Evolutionary conservation across 2,797 vertebrate species (phyloP).

Genomic region (Coregonus suidteri): DNA sequence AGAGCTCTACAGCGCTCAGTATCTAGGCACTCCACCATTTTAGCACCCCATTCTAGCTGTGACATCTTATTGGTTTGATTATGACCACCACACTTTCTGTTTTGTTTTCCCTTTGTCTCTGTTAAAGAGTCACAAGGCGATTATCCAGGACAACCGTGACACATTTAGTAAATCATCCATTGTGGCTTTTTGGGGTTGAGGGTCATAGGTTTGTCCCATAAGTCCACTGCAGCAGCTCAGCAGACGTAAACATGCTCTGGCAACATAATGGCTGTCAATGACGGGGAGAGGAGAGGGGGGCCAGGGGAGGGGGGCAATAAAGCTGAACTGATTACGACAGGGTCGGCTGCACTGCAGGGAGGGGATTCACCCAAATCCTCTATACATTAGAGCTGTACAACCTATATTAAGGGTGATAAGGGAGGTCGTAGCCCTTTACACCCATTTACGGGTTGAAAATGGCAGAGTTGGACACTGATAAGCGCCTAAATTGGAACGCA

Average conservation of each 20-base stretch:
- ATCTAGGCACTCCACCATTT: neutral
- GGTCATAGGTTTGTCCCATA: constrained; percentile 40
- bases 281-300: neutral
- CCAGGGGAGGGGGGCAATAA: neutral
- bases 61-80: neutral
- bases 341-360: neutral
- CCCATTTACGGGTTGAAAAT: too few relatives aligned
- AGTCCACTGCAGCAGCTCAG: constrained; percentile 29
- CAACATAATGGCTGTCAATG: neutral
- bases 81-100: neutral
- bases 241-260: constrained; percentile 1
- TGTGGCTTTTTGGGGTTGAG: constrained; percentile 40
- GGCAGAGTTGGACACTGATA: too few relatives aligned
- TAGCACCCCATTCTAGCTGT: neutral
- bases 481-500: too few relatives aligned
- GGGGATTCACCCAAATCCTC: constrained; percentile 2
- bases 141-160: neutral
- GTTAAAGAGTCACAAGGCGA: neutral
- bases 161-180: constrained; percentile 25
- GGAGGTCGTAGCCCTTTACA: too few relatives aligned
- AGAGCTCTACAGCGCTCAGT: neutral
- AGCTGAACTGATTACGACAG: neutral
- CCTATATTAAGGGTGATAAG: neutral
- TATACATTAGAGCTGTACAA: neutral
- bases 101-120: constrained; percentile 3